phyloP scores from a whole-genome alignment of 2,797 vertebrate genomes.

The Gambelia wislizenii region DNA sequence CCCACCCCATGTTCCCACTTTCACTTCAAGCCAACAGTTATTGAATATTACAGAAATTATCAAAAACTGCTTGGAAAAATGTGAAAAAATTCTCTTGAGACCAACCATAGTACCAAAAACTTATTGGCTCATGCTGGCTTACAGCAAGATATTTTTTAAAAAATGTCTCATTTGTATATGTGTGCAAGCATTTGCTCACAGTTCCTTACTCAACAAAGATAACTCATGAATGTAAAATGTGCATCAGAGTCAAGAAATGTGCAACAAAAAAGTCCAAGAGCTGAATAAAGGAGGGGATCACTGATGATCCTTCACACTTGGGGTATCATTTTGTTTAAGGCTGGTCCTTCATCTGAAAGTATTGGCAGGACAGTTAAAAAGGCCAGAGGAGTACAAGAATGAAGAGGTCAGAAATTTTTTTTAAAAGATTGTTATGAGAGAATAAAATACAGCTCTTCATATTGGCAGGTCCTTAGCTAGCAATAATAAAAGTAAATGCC shows the following conservation, averaged over 20 bases:
- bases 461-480: conserved; percentile 1
- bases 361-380: neutral
- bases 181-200: neutral
- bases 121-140: no score
- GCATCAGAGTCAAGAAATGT: neutral
- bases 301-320: no score
- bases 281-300: neutral
- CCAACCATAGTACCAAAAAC: no score
- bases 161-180: neutral
- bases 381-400: neutral
- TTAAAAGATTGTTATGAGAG: neutral
- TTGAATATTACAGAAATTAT: no score
- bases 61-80: no score
- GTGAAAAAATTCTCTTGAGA: no score
- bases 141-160: no score
- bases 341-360: neutral
- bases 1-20: no score
- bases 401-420: neutral
- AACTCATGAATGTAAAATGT: neutral
- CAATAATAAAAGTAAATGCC: conserved; percentile 22
- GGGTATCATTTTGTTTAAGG: neutral
- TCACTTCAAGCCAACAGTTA: no score
- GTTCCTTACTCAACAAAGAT: no score
- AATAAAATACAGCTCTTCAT: conserved; percentile 9
- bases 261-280: neutral